Percentiles rank a stretch among this genome's conserved stretches.
These are phyloP conservation scores for Myopa tessellatipennis DNA, from an alignment of 2,888 invertebrate species.

Conservation along the genomic window DNA sequence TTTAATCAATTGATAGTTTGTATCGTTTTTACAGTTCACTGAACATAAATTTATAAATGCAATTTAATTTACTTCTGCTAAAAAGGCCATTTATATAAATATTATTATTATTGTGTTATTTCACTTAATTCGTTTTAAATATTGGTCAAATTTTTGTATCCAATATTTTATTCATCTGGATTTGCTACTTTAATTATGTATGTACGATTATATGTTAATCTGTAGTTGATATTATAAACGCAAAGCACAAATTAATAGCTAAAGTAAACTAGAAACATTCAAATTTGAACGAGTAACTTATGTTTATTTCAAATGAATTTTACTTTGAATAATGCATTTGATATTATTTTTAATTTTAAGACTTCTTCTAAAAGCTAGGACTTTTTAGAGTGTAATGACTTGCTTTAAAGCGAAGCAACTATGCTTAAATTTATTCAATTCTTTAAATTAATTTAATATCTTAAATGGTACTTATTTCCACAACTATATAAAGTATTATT, in stretches of 20 bases:
- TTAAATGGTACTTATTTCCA: slow-evolving; percentile 1
- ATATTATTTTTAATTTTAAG: neutral
- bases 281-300: slow-evolving; percentile 1
- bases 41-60: too few relatives aligned
- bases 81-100: too few relatives aligned
- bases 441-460: neutral
- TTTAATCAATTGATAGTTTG: too few relatives aligned
- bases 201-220: neutral
- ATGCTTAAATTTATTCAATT: neutral
- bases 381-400: neutral
- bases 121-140: too few relatives aligned
- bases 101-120: too few relatives aligned
- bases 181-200: too few relatives aligned
- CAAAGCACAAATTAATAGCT: neutral
- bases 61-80: too few relatives aligned
- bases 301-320: neutral
- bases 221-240: neutral
- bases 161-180: too few relatives aligned
- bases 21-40: too few relatives aligned
- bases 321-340: neutral
- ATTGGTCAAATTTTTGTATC: neutral
- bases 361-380: neutral
- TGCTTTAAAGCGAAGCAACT: too few relatives aligned
- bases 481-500: neutral
- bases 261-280: neutral